These are phyloP conservation scores for Drosophila ezoana DNA, from an alignment of 2,888 invertebrate species.

Conservation along the genomic window DNA sequence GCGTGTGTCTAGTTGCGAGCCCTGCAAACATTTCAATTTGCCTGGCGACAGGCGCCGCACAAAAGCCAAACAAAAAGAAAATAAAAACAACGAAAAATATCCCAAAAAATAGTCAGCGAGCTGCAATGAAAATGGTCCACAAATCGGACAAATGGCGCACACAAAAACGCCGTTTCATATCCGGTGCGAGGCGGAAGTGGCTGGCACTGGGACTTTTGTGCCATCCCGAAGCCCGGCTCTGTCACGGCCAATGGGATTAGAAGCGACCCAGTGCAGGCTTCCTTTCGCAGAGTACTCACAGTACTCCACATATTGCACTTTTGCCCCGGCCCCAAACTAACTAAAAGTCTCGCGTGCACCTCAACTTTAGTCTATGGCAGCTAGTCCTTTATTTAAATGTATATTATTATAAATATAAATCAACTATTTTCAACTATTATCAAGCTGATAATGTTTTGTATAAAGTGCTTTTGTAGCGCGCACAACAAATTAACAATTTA, in stretches of 20 bases:
- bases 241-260: slow-evolving; percentile 54
- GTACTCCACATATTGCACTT: slow-evolving; percentile 18
- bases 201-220: slow-evolving; percentile 55
- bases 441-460: neutral
- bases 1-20: slow-evolving; percentile 33
- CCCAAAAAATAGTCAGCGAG: slow-evolving; percentile 11
- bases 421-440: neutral
- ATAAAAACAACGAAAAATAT: neutral
- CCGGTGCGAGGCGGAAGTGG: slow-evolving; percentile 69
- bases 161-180: slow-evolving; percentile 72
- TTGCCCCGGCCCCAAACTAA: neutral
- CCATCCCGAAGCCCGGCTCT: slow-evolving; percentile 51
- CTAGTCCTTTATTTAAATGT: neutral
- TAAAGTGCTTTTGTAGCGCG: neutral
- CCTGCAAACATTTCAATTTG: slow-evolving; percentile 79
- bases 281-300: neutral
- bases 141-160: slow-evolving; percentile 77
- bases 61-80: slow-evolving; percentile 68
- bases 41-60: slow-evolving; percentile 62
- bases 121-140: slow-evolving; percentile 70
- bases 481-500: neutral
- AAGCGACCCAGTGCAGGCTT: slow-evolving; percentile 17
- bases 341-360: slow-evolving; percentile 3
- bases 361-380: slow-evolving; percentile 18
- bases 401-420: neutral